phyloP scores from a whole-genome alignment of 2,888 invertebrate species.

The Macroteleia sp. region DNA sequence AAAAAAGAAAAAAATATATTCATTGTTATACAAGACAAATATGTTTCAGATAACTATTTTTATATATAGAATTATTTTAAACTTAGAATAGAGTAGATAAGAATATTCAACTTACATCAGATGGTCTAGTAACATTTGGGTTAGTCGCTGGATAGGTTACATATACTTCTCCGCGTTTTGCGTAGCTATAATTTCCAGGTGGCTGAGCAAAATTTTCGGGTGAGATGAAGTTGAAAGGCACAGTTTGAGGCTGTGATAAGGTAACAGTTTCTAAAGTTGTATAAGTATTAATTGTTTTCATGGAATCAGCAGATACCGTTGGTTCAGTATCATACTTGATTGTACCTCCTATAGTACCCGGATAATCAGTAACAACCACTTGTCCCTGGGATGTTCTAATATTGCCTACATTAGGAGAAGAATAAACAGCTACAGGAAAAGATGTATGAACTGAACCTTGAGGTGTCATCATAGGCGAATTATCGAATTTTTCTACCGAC shows the following conservation, averaged over 20 bases:
- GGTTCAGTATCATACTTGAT: conserved; percentile 83
- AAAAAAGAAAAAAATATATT: not conserved
- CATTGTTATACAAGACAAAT: no score
- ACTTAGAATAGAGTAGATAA: no score
- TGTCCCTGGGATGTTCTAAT: conserved; percentile 79
- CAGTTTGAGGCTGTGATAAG: conserved; percentile 83
- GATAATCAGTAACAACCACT: conserved; percentile 70
- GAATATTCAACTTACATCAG: conserved; percentile 73
- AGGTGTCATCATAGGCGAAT: conserved; percentile 79
- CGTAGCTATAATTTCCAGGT: conserved; percentile 73
- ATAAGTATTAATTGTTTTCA: conserved; percentile 84
- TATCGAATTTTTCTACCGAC: conserved; percentile 73
- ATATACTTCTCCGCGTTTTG: conserved; percentile 77
- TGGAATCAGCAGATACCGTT: conserved; percentile 76
- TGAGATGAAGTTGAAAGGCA: conserved; percentile 79
- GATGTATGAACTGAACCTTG: conserved; percentile 83
- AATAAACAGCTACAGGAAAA: conserved; percentile 82
- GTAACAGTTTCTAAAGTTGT: conserved; percentile 88
- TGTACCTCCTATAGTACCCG: conserved; percentile 71
- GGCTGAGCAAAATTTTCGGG: conserved; percentile 76
- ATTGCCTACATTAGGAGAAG: conserved; percentile 80
- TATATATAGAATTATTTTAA: no score
- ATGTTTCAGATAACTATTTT: not conserved
- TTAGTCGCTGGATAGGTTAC: conserved; percentile 74
- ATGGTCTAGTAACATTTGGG: conserved; percentile 71